phyloP scores from a whole-genome alignment of 2,797 vertebrate genomes.

The Catharus ustulatus region DNA sequence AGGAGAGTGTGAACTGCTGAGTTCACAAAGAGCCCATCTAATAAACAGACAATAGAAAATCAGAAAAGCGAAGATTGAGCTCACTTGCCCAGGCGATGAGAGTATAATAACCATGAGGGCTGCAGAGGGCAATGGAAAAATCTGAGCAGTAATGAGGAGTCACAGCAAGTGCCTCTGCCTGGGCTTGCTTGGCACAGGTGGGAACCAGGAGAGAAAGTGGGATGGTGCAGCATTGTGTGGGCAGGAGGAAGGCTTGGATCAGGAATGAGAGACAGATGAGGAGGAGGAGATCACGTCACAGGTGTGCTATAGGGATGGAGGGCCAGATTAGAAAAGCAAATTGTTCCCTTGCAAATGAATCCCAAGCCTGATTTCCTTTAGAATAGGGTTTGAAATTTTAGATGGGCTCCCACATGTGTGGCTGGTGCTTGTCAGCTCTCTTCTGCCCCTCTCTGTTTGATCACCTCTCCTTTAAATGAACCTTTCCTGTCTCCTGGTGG shows the following conservation, averaged over 20 bases:
- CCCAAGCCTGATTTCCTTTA: neutral
- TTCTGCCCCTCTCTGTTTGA: neutral
- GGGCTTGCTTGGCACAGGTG: neutral
- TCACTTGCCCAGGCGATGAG: constrained; percentile 29
- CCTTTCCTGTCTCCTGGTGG: neutral
- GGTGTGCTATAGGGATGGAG: neutral
- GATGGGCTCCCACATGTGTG: neutral
- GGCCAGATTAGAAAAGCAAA: neutral
- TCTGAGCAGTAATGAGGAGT: constrained; percentile 33
- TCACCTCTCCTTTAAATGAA: neutral
- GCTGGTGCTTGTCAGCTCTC: neutral
- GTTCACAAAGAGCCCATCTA: constrained; percentile 65
- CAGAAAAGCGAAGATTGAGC: constrained; percentile 49
- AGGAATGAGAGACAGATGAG: constrained; percentile 16
- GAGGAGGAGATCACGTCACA: neutral
- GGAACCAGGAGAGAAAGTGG: neutral
- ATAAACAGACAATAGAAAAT: constrained; percentile 71
- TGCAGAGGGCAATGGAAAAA: constrained; percentile 58
- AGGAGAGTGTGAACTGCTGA: constrained; percentile 62
- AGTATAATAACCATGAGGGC: constrained; percentile 47
- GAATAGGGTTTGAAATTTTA: neutral
- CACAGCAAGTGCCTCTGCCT: neutral
- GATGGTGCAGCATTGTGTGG: neutral
- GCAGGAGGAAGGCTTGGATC: neutral
- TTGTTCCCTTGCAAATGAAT: neutral